Base-by-base conservation (phyloP, 1,140 invertebrate species). In the Saccostrea glomerata region DNA sequence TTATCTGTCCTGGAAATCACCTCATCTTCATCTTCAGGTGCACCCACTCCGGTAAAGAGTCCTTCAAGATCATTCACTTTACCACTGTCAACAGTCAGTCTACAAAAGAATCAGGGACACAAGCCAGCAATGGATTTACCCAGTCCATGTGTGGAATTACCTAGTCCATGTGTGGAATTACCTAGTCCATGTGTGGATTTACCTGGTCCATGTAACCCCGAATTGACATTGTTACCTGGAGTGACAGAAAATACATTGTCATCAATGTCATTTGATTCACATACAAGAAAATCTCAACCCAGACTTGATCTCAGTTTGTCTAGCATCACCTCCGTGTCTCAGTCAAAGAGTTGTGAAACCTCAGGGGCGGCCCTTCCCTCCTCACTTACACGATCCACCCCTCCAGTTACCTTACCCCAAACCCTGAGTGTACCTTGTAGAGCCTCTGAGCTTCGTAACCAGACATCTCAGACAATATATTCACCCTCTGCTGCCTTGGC, bases 401-500 rank as follows among this genome's bases (percentile, higher is more conserved):
- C 60, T n/a, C 23, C 5, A 20, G 58, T 63, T 20, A 63, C 23
- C 7, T 36, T 36, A 30, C 70, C 70, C 70, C 70, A 73, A 13
- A 73, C 70, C 23, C 70, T 73, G 11, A 17, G 70, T 25, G 3
- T 73, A 11, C 70, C 70, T 15, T 15, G 25, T 36, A 36, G 70
- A 73, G 25, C 70, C 70, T 73, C 70, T 36, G 70, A 73, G 25
- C 9, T 73, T 4, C 70, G 70, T 15, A 30, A 13, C 70, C 70
- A 40, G 25, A 70, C 40, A 70, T 77, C 86, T 55, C 87, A 90
- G 77, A 89, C 88, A 88, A 92, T 90, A 56, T 90, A 86, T 89
- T 95, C 94, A 47, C 95, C 95, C 40, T 95, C 95, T 56, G 94
- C 94, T 56, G 95, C 95, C 13, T 90, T 96, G 82, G 93, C 95